Evolutionary conservation across 2,888 invertebrate species (phyloP).

Genomic region (Balanococcus diminutus): DNA sequence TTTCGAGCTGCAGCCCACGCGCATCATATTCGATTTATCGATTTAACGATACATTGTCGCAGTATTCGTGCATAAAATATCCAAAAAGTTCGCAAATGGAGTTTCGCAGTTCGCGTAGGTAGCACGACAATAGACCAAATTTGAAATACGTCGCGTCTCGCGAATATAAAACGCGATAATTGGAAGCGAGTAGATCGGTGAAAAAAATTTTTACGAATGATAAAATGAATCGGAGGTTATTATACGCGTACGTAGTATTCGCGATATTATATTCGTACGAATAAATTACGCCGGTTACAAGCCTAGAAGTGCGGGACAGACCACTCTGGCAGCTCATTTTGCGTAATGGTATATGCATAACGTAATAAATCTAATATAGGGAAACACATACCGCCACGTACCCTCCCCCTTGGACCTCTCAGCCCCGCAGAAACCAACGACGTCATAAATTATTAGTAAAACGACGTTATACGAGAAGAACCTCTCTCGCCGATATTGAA

Average conservation of each 20-base stretch:
- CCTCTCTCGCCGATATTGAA: not conserved
- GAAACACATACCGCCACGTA: slow-evolving; percentile 45
- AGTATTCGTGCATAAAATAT: not conserved
- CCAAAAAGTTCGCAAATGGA: not conserved
- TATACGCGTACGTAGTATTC: not conserved
- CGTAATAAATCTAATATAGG: not conserved
- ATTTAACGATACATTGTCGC: not conserved
- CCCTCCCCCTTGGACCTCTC: slow-evolving; percentile 36
- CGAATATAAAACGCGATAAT: not conserved
- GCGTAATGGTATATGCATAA: not conserved
- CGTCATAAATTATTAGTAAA: not conserved
- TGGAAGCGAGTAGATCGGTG: not conserved
- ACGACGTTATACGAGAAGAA: not conserved
- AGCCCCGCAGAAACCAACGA: not conserved
- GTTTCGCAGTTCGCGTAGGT: not conserved
- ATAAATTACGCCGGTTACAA: not conserved
- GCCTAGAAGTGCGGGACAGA: not conserved
- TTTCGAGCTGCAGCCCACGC: not conserved
- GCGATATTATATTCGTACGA: not conserved
- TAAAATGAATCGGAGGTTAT: not conserved
- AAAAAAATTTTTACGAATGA: too few relatives aligned
- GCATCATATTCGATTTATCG: not conserved
- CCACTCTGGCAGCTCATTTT: not conserved
- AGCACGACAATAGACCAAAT: not conserved
- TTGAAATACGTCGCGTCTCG: not conserved